Evolutionary conservation across 2,888 invertebrate species (phyloP), one percentile per base, ranked within the genome.

Genomic region (Apomyelois bistriatella): DNA sequence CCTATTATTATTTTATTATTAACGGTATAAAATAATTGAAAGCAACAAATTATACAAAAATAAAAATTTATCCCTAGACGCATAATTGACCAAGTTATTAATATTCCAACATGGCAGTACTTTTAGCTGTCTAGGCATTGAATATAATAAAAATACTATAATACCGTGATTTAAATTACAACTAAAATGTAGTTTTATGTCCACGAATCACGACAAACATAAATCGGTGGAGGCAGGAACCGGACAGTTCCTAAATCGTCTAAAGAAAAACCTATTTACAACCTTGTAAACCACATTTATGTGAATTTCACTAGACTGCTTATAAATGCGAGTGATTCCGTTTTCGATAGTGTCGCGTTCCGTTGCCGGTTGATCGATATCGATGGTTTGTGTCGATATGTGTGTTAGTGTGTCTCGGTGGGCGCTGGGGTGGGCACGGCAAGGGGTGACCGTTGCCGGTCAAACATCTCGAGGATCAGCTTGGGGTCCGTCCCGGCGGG

Each of bases 381-480:
- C 13, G 22, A 38, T 36, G 12, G 16, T 10, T n/a, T n/a, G n/a
- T 35, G 36, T 35, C 36, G 63, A 40, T 16, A 40, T 16, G n/a
- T n/a, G n/a, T n/a, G 37, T 13, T 13, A 75, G 63, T 79, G 72
- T 37, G 78, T 70, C 49, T 81, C 79, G 53, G 80, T 67, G 62
- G 78, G 69, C 43, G 62, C 65, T 53, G 70, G 81, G 53, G 86
- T 78, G 53, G 91, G 90, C 54, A 82, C 85, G 63, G 76, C 53
- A 55, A 91, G 83, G 51, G 90, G 88, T 55, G 82, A 70, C 42
- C 91, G 81, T 59, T 87, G 89, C 13, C 90, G 84, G 81, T 91
- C 91, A 84, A 90, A 91, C 90, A 91, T 90, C 84, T 90, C 90
- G 63, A 91, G 83, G 67, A 91, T 91, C 68, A 89, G 85, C 81